phyloP scores from a whole-genome alignment of 2,888 invertebrate genomes.

The Mythimna impura region DNA sequence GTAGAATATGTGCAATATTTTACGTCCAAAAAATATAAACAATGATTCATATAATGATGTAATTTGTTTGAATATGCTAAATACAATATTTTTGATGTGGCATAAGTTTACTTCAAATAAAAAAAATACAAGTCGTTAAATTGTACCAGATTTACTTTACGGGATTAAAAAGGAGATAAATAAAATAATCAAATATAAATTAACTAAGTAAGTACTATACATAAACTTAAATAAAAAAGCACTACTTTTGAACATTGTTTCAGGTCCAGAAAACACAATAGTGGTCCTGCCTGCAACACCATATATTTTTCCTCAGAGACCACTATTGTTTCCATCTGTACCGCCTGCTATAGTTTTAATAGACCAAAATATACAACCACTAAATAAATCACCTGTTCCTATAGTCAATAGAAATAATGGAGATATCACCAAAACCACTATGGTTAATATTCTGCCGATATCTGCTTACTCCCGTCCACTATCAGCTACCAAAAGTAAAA shows the following conservation, averaged over 20 bases:
- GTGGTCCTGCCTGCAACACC: constrained; percentile 85
- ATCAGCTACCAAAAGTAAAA: constrained; percentile 82
- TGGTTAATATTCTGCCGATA: constrained; percentile 88
- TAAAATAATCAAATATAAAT: no score
- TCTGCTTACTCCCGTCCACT: constrained; percentile 86
- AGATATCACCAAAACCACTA: constrained; percentile 87
- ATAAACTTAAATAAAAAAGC: background rate
- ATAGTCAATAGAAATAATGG: constrained; percentile 79
- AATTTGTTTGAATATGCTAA: no score
- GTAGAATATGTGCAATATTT: background rate
- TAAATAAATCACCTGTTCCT: constrained; percentile 79
- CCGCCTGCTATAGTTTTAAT: constrained; percentile 85
- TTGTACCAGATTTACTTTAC: no score
- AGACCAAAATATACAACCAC: constrained; percentile 80
- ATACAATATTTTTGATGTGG: no score
- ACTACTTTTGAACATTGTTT: constrained; percentile 62
- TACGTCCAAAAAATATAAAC: no score
- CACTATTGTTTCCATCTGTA: constrained; percentile 81
- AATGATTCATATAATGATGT: background rate
- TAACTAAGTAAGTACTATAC: no score
- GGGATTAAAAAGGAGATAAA: no score
- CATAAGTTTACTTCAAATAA: no score
- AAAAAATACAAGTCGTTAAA: no score
- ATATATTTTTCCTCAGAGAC: constrained; percentile 86
- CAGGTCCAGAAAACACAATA: constrained; percentile 84